These are phyloP conservation scores for Nudaria mundana DNA, from an alignment of 2,888 invertebrate species.

Conservation along the genomic window DNA sequence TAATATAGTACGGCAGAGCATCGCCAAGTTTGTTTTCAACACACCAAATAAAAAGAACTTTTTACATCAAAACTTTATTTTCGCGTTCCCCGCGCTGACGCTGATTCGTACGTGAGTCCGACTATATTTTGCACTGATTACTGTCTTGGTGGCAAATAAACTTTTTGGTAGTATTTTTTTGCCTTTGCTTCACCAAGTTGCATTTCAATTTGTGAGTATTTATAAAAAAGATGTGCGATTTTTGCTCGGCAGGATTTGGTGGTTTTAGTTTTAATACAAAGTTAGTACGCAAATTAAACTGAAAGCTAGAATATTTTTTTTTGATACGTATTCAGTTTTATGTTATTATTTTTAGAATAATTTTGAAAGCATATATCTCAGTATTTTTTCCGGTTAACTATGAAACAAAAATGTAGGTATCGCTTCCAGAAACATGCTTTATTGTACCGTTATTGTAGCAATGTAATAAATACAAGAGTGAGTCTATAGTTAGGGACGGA, in stretches of 20 bases:
- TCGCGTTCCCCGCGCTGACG: conserved; percentile 57
- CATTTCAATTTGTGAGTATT: conserved; percentile 28
- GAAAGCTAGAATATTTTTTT: too few relatives aligned
- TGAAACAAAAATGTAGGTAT: too few relatives aligned
- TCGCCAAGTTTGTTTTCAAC: conserved; percentile 53
- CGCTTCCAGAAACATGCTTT: too few relatives aligned
- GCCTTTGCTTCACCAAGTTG: conserved; percentile 19
- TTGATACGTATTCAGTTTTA: too few relatives aligned
- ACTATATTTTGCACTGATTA: conserved; percentile 72
- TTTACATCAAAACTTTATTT: conserved; percentile 81
- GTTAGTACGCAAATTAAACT: not conserved
- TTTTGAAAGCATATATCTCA: too few relatives aligned
- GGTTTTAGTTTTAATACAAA: not conserved
- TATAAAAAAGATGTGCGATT: conserved; percentile 25
- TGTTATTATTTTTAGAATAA: too few relatives aligned
- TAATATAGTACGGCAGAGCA: conserved; percentile 25
- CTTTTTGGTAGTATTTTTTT: conserved; percentile 25
- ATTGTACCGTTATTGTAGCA: too few relatives aligned
- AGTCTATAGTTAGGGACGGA: too few relatives aligned
- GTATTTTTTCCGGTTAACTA: too few relatives aligned
- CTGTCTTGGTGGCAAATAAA: conserved; percentile 43
- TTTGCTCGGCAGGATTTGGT: conserved; percentile 4
- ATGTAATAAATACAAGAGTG: too few relatives aligned
- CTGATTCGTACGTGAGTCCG: conserved; percentile 73
- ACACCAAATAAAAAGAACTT: conserved; percentile 77